A percentile compares a stretch with the other conserved stretches of the same genome.
phyloP scores from a whole-genome alignment of 2,797 vertebrate genomes.

The Cirrhinus mrigala region DNA sequence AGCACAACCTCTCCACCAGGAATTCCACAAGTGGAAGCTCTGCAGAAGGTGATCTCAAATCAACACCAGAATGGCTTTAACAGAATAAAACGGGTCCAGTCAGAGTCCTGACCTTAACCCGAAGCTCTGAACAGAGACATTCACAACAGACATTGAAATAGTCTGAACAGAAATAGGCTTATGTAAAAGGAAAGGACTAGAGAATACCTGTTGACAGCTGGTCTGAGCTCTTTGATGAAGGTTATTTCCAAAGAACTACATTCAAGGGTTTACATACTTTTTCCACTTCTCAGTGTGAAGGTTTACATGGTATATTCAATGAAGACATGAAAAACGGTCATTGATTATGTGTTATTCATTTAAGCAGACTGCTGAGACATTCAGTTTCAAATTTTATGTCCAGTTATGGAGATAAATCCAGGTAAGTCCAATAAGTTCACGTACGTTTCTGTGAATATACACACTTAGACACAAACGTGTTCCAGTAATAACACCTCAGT shows the following conservation, averaged over 20 bases:
- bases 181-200: not conserved
- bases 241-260: not conserved
- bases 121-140: not conserved
- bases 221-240: not conserved
- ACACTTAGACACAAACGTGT: not conserved
- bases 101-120: not conserved
- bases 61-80: not conserved
- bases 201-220: not conserved
- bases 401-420: not conserved
- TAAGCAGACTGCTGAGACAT: not conserved
- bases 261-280: not conserved
- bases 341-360: not conserved
- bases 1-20: not conserved
- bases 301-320: not conserved
- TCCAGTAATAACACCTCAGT: slow-evolving; percentile 29
- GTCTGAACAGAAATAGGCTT: not conserved
- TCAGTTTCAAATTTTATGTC: not conserved
- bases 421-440: not conserved
- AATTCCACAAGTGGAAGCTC: not conserved
- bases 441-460: not conserved
- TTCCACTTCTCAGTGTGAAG: not conserved
- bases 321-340: not conserved
- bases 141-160: not conserved
- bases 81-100: not conserved
- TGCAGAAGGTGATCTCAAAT: not conserved